Base-by-base conservation (phyloP, 1,140 invertebrate species). In the Trachymyrmex cornetzi region DNA sequence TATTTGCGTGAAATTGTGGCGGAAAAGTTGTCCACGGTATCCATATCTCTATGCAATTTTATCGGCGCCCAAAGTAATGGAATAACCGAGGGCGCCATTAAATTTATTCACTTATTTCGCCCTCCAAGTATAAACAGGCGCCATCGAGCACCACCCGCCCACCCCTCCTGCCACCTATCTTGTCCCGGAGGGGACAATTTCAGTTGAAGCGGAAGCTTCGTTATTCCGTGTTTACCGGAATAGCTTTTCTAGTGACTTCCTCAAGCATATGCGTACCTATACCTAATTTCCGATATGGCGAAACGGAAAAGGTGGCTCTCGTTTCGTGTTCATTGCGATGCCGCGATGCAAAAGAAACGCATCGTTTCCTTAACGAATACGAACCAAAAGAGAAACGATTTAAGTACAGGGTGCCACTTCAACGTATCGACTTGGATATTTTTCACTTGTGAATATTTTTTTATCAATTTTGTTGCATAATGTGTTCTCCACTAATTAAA, bases 21-120 rank as follows among this genome's bases (percentile, higher is more conserved):
- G 55, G 48, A 61, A 44, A 61, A 84, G 69, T 75, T 61, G 55
- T 75, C 55, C 55, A 74, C 19, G 67, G 38, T 82, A 74, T 82
- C 79, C 59, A 53, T 48, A 84, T 75, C 80, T 75, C 38, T 61
- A 34, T 84, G 69, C 55, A 84, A 84, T 84, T 84, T 84, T 84
- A 84, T 74, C 67, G 55, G 55, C 69, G 24, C 38, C 55, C 55
- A 24, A 74, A 84, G 38, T 84, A 74, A 75, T 84, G 80, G 80
- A 84, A 84, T 84, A 84, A 84, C 67, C 85, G 71, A 88, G 59
- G 85, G 77, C 72, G 64, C 84, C 88, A 88, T 91, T 92, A 88
- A 92, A 92, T 92, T 92, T 92, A 92, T 91, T 92, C 87, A 86
- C 86, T 89, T 90, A 89, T 90, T 88, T 91, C 82, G 55, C 69